Evolutionary conservation across 2,113 vertebrate species (phyloP), one percentile per base, ranked within the genome.

Genomic region (Myodes glareolus): DNA sequence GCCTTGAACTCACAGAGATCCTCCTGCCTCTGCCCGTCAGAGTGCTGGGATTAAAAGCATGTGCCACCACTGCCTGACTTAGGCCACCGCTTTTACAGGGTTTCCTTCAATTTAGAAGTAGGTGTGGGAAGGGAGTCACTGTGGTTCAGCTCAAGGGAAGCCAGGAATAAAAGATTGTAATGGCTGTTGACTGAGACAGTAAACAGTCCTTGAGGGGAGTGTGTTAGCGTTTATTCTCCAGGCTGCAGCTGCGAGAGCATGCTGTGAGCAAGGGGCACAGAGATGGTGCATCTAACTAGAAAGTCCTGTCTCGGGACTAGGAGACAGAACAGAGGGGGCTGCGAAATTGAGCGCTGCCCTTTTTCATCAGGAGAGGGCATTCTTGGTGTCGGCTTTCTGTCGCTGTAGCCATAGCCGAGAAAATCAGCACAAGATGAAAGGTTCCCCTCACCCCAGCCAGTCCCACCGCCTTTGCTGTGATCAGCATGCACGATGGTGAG

Each of bases 281-380:
- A 73, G 50, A 42, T 39, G 23, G 29, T 36, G 25, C 61, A 7
- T 67, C 52, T 70, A 45, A 88, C 39, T 70, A 72, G 50, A 70
- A 94, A 85, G 78, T 78, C 25, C 7, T 67, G 29, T 94, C 63
- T 65, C 4, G 31, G 29, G 93, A 77, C 27, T 55, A 82, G 1
- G 61, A 76, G 88, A 63, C n/a, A 25, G n/a, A 72, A 25, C 19
- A 68, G 45, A 75, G 63, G 61, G 6, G 42, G 84, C 78, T 68
- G 11, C 61, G n/a, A 78, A 58, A 58, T 17, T 58, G 55, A 92
- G 77, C 17, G 17, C 31, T 92, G 0, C 36, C 45, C 86, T 63
- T 95, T 91, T 36, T 94, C 31, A 88, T 50, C 13, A 36, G 68
- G 72, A 68, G 78, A 81, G 42, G 27, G 31, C 45, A 11, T 80